Evolutionary conservation across 1,140 invertebrate genomes (phyloP), one percentile per base, ranked within the genome.

Genomic region (Anadara kagoshimensis): DNA sequence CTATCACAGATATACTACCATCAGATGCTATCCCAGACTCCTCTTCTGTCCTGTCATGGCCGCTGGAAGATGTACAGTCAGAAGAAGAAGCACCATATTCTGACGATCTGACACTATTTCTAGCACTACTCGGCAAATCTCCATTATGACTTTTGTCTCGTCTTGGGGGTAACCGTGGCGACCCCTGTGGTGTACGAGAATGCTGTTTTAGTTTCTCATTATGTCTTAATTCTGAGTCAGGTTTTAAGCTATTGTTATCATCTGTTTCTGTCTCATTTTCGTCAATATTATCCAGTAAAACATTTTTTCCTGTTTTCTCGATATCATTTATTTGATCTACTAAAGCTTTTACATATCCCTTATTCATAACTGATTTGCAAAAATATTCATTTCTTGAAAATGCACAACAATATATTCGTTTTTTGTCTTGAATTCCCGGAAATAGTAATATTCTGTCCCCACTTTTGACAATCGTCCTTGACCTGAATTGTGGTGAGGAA

Each of bases 311-410:
- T 36, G 29, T 36, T 36, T 36, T 36, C 7, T 36, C 29, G 20
- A 74, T 62, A 66, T 36, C 59, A 73, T 85, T 79, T 36, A 83
- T 80, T 67, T 80, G 79, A 45, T 79, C 74, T 2, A 81, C 79
- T 26, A 83, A 57, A 8, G 83, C 79, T 51, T 73, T 74, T n/a
- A 85, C 83, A 67, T 80, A 85, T 20, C 82, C 82, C 61, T 77
- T 78, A 41, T 70, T 69, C 80, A 83, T 82, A 24, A 77, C 79
- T 44, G 70, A 68, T 43, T 81, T 56, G 20, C 79, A 58, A 73
- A 83, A 79, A 41, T 73, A 64, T 43, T 73, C 74, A 72, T 80
- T 69, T 22, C 74, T 59, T 7, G 76, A 72, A 43, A 79, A 49
- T 51, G 63, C 53, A 16, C 54, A 67, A 41, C 63, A 57, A 11